Conservation (phyloP, 2,888 invertebrate species). For the Caenorhabditis sp. region DNA sequence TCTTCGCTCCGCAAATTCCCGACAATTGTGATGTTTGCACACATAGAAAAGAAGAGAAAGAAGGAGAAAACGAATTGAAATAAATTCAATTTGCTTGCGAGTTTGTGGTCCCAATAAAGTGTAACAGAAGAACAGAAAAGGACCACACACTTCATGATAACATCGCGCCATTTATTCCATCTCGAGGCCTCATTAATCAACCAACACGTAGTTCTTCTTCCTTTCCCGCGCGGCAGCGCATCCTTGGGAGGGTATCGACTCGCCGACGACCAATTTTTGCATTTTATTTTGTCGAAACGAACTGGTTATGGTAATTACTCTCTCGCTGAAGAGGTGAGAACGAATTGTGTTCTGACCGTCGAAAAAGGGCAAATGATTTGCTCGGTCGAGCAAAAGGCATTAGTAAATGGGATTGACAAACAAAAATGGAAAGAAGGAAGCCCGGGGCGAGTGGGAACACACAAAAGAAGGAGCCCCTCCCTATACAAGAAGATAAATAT, state of each 20-base stretch:
- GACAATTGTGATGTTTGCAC: conserved; percentile 38
- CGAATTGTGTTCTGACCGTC: conserved; percentile 26
- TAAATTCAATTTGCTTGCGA: too few species aligned
- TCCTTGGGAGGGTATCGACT: conserved; percentile 29
- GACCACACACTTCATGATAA: conserved; percentile 23
- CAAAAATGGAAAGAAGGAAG: conserved; percentile 20
- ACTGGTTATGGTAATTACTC: conserved; percentile 47
- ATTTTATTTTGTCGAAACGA: not conserved
- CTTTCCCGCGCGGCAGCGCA: conserved; percentile 45
- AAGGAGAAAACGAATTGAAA: conserved; percentile 10
- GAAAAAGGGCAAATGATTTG: conserved; percentile 39
- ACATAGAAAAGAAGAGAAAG: conserved; percentile 6
- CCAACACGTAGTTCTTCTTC: conserved; percentile 40
- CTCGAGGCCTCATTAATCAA: conserved; percentile 47
- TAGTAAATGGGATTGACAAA: conserved; percentile 38
- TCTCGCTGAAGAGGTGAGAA: not conserved
- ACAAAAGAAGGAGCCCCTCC: conserved; percentile 9
- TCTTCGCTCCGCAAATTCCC: conserved; percentile 10
- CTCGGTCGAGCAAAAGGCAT: conserved; percentile 44
- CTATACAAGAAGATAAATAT: conserved; percentile 23
- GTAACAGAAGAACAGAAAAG: not conserved
- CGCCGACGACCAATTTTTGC: not conserved
- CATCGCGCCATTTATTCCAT: conserved; percentile 24
- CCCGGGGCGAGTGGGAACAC: too few species aligned
- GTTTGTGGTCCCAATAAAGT: too few species aligned